phyloP scores from a whole-genome alignment of 30 jellyfish, hydroid and myxozoan species.

The Aurelia coerulea region DNA sequence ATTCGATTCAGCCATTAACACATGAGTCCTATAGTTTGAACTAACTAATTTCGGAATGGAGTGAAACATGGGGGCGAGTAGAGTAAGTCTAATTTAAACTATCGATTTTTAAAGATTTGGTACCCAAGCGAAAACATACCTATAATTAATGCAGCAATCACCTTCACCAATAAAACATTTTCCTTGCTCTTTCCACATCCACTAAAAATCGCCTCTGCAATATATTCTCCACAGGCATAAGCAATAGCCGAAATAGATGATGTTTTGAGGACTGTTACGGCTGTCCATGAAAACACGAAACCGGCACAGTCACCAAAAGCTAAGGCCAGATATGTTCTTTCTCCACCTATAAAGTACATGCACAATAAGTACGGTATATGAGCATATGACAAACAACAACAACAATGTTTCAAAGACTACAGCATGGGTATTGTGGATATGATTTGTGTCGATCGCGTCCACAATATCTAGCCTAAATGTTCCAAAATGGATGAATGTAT shows the following conservation, averaged over 20 bases:
- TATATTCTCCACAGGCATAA: conserved; percentile 87
- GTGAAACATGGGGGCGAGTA: too few relatives aligned
- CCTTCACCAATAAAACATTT: conserved; percentile 27
- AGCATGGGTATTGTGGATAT: too few relatives aligned
- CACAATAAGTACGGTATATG: not conserved
- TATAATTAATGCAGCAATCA: conserved; percentile 70
- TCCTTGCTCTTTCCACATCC: conserved; percentile 67
- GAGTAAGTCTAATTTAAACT: too few relatives aligned
- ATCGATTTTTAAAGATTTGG: not conserved
- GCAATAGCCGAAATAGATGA: conserved; percentile 75
- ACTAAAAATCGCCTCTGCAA: conserved; percentile 57
- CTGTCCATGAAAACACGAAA: conserved; percentile 68
- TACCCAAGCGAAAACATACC: conserved; percentile 47
- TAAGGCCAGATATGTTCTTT: conserved; percentile 57
- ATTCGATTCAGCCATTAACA: too few relatives aligned
- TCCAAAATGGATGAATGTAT: too few relatives aligned
- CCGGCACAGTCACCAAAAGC: conserved; percentile 86
- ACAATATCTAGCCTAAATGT: too few relatives aligned
- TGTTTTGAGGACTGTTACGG: conserved; percentile 64
- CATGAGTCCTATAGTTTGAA: too few relatives aligned
- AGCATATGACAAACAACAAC: too few relatives aligned
- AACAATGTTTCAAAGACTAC: too few relatives aligned
- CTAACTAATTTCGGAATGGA: too few relatives aligned
- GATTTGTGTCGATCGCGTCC: too few relatives aligned
- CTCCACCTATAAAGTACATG: conserved; percentile 73